Evolutionary conservation across 2,888 invertebrate genomes (phyloP).

Genomic region (Yponomeuta evonymella): DNA sequence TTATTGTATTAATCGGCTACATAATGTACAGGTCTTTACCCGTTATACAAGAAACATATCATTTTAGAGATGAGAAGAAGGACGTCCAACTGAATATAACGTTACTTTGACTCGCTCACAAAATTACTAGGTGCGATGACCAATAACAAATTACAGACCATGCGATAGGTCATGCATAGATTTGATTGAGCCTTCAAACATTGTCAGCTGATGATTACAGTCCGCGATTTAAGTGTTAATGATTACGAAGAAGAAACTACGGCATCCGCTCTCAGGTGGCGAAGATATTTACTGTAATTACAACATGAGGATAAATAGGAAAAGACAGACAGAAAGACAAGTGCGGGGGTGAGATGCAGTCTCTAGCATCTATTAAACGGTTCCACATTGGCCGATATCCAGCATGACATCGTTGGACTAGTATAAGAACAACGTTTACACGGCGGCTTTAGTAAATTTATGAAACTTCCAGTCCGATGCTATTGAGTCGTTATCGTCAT

Average conservation of each 20-base stretch:
- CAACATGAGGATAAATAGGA: background rate
- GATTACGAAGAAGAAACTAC: slow-evolving; percentile 6
- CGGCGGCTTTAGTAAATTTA: too few relatives aligned
- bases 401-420: too few relatives aligned
- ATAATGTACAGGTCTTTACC: too few relatives aligned
- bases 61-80: background rate
- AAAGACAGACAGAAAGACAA: background rate
- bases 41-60: too few relatives aligned
- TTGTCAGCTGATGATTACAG: slow-evolving; percentile 6
- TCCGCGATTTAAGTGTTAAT: slow-evolving; percentile 4
- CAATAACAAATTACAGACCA: background rate
- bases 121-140: background rate
- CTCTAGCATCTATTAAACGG: too few relatives aligned
- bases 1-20: too few relatives aligned
- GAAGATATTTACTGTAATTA: slow-evolving; percentile 6
- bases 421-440: too few relatives aligned
- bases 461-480: too few relatives aligned
- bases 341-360: background rate
- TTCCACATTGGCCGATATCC: too few relatives aligned
- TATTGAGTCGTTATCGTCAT: too few relatives aligned
- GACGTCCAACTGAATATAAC: background rate
- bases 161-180: background rate
- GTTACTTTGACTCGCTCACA: background rate
- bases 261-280: slow-evolving; percentile 3
- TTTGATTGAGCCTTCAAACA: slow-evolving; percentile 4